phyloP scores from a whole-genome alignment of 2,888 invertebrate species.

The Orthosia cruda region DNA sequence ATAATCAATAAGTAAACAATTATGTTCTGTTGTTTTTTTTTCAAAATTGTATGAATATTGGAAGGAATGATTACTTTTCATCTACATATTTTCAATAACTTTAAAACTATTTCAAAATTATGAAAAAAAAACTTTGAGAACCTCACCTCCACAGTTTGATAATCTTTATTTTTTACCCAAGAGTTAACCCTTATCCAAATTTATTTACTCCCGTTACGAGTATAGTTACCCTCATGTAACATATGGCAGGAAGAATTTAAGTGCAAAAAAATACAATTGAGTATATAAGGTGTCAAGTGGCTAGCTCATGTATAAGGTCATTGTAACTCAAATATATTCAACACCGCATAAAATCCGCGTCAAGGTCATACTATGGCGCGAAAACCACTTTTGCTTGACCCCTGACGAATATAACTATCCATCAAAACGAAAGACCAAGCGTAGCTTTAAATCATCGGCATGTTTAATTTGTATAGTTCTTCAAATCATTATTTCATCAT shows the following conservation, averaged over 20 bases:
- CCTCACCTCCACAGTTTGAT: too few species aligned
- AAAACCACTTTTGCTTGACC: conserved; percentile 54
- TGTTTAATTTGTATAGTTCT: conserved; percentile 49
- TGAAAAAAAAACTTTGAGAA: too few species aligned
- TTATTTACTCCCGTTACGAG: too few species aligned
- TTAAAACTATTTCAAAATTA: too few species aligned
- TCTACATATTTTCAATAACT: too few species aligned
- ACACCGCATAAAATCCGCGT: conserved; percentile 33
- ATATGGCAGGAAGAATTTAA: neutral
- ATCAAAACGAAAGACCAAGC: conserved; percentile 48
- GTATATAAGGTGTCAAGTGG: conserved; percentile 41
- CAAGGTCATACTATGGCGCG: conserved; percentile 43
- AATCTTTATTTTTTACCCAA: too few species aligned
- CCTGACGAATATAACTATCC: conserved; percentile 36
- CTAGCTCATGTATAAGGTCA: conserved; percentile 47
- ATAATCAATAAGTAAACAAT: too few species aligned
- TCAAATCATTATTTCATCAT: conserved; percentile 54
- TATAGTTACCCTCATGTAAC: neutral
- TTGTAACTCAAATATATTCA: conserved; percentile 52
- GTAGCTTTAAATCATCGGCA: conserved; percentile 14
- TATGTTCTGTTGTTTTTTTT: too few species aligned
- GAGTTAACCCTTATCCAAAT: too few species aligned
- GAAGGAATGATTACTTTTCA: too few species aligned
- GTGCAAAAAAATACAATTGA: conserved; percentile 13
- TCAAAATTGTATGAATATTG: too few species aligned